Evolutionary conservation across 2,797 vertebrate genomes (phyloP).

Genomic region (Neoniphon sammara): DNA sequence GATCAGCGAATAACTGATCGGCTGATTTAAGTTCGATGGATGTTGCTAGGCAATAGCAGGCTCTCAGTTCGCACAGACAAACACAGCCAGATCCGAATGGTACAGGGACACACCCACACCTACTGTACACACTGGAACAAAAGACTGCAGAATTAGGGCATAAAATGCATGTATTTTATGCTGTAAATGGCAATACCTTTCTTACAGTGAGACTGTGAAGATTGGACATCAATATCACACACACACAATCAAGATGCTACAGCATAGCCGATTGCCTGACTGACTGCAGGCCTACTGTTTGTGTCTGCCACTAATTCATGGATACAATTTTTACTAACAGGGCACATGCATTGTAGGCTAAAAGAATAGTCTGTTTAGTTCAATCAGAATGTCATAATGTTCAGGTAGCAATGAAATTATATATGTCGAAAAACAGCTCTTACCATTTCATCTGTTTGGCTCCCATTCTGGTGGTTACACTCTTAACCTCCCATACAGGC

Average conservation of each 20-base stretch:
- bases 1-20: constrained; percentile 31
- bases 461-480: constrained; percentile 81
- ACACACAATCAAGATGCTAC: neutral
- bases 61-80: constrained; percentile 46
- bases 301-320: constrained; percentile 26
- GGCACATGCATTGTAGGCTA: constrained; percentile 3
- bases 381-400: constrained; percentile 1
- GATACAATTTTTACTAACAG: neutral
- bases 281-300: constrained; percentile 31
- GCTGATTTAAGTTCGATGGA: constrained; percentile 33
- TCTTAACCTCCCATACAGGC: constrained; percentile 76
- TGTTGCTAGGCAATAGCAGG: constrained; percentile 77
- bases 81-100: constrained; percentile 23
- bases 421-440: constrained; percentile 50
- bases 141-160: constrained; percentile 40
- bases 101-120: constrained; percentile 77
- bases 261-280: neutral
- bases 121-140: constrained; percentile 65
- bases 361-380: constrained; percentile 20
- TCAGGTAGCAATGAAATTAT: constrained; percentile 16
- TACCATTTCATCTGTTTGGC: constrained; percentile 89
- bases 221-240: constrained; percentile 1
- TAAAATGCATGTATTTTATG: constrained; percentile 11
- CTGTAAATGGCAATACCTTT: constrained; percentile 15
- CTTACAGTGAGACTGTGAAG: neutral